These are phyloP conservation scores for Moxostoma hubbsi DNA, from an alignment of 2,797 vertebrate genomes.

Conservation along the genomic window DNA sequence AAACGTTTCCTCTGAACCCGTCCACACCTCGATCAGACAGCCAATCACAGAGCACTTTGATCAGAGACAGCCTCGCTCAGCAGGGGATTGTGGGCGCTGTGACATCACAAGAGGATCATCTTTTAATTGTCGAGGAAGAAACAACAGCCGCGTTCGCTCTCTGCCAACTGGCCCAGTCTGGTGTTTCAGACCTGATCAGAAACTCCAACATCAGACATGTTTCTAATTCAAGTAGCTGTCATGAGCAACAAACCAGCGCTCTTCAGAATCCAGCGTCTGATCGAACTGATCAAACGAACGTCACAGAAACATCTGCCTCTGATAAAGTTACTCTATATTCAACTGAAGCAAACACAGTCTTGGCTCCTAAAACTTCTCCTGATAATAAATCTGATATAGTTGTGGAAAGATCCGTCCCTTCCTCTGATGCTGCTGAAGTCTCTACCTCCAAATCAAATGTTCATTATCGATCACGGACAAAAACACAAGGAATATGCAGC, in stretches of 20 bases:
- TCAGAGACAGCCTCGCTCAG: neutral
- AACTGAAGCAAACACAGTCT: neutral
- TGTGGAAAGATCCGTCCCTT: neutral
- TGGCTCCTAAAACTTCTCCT: neutral
- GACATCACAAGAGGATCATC: constrained; percentile 61
- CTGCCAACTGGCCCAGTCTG: constrained; percentile 84
- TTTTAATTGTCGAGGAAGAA: constrained; percentile 83
- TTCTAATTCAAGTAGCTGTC: neutral
- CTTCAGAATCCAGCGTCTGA: neutral
- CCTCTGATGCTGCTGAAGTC: neutral
- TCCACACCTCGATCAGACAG: constrained; percentile 38
- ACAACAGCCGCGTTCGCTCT: constrained; percentile 91
- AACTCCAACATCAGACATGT: neutral
- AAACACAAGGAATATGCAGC: constrained; percentile 61
- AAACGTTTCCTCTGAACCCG: constrained; percentile 85
- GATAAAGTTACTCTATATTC: neutral
- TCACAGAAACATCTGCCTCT: neutral
- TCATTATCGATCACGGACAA: constrained; percentile 43
- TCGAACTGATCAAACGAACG: neutral
- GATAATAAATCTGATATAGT: neutral
- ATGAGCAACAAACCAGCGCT: neutral
- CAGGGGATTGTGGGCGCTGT: neutral
- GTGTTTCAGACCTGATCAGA: constrained; percentile 7
- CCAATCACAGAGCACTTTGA: constrained; percentile 44
- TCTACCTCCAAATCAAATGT: neutral